A percentile compares a stretch with the other conserved stretches of the same genome.
Conservation (phyloP, 2,113 vertebrate species). For the Craseonycteris thonglongyai region DNA sequence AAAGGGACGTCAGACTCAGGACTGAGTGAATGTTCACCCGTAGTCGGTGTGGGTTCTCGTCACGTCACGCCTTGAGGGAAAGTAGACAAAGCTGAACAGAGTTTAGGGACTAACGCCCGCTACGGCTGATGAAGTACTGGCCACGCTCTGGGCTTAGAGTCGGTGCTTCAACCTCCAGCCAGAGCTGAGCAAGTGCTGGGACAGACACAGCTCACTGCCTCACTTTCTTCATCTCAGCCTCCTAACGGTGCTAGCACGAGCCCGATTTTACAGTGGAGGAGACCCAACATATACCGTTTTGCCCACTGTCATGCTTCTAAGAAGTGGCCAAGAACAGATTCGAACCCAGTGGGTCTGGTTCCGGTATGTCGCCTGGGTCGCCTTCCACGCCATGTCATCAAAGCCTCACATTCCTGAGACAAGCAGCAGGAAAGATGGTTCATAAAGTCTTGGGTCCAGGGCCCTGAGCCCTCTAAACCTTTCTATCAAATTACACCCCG, state of each 20-base stretch:
- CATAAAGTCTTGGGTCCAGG: neutral
- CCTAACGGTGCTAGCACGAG: neutral
- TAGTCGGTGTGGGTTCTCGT: neutral
- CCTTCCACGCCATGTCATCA: neutral
- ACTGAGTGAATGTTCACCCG: neutral
- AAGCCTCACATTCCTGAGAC: neutral
- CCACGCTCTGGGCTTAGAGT: neutral
- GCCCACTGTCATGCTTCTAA: neutral
- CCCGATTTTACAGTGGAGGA: neutral
- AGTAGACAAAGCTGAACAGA: neutral
- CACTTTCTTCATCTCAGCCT: neutral
- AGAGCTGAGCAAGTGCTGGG: neutral
- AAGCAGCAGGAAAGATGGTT: slow-evolving; percentile 8
- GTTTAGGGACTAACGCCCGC: neutral
- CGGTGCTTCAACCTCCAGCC: neutral
- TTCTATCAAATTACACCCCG: slow-evolving; percentile 6
- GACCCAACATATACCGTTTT: neutral
- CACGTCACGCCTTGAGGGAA: neutral
- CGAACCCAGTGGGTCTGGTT: neutral
- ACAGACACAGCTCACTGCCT: neutral
- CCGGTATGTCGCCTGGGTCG: fast-evolving
- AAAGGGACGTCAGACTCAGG: neutral
- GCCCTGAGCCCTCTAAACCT: neutral
- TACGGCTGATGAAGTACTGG: neutral
- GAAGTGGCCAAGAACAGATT: neutral